Percentiles rank a stretch among this genome's conserved stretches.
Conservation (phyloP, 1,140 invertebrate species). For the Scylla paramamosain region DNA sequence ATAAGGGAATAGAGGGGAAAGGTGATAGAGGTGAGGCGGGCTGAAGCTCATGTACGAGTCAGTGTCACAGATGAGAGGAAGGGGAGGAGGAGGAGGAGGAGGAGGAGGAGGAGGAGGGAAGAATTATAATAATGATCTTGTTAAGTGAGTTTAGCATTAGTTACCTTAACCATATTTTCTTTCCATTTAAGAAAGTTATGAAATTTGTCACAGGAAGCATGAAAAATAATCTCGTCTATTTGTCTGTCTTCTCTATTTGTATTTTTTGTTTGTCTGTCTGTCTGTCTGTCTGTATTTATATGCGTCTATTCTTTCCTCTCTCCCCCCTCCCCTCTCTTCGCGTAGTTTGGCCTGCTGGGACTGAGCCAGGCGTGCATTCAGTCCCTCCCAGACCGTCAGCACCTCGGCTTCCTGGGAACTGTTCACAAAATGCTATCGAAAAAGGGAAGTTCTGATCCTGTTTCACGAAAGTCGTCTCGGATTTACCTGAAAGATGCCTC, state of each 20-base stretch:
- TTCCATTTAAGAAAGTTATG: not conserved
- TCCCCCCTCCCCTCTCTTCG: not conserved
- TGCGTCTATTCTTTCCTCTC: not conserved
- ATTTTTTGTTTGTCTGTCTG: not conserved
- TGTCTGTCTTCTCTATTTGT: not conserved
- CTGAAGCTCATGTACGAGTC: not conserved
- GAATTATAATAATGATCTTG: too few relatives aligned
- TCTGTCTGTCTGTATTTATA: not conserved
- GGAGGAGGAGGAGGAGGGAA: not conserved
- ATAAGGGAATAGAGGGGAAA: not conserved
- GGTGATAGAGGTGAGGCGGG: not conserved
- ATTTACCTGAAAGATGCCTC: not conserved
- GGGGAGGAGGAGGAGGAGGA: not conserved
- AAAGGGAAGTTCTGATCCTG: slow-evolving; percentile 1
- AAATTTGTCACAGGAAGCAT: not conserved
- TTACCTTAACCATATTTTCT: not conserved
- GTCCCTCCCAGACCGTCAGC: not conserved
- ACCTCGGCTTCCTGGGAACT: not conserved
- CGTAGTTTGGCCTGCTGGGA: too few relatives aligned
- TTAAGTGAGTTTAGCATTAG: too few relatives aligned
- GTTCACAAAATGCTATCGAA: not conserved
- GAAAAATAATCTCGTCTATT: not conserved
- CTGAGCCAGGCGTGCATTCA: not conserved
- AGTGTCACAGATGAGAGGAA: not conserved
- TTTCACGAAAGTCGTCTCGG: not conserved